Evolutionary conservation across 2,888 invertebrate genomes (phyloP), one percentile per base, ranked within the genome.

Genomic region (Neoaliturus tenellus): DNA sequence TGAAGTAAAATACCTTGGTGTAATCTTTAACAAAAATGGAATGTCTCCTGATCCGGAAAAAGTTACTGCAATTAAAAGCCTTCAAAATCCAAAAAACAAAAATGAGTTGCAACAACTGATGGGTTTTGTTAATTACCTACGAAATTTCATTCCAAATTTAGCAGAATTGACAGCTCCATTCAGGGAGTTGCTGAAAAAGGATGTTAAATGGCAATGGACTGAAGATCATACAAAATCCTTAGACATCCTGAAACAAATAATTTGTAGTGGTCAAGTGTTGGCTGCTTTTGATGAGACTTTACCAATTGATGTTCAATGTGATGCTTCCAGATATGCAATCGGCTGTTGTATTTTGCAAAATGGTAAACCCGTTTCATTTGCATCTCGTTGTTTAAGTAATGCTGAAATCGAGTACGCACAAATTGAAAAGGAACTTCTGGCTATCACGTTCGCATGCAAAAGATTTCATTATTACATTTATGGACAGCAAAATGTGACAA

Each of bases 341-440:
- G 75, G 75, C 86, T 84, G 81, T 33, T 84, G 81, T 78, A 75
- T 82, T 62, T 69, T 82, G 67, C 82, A 82, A 82, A 80, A 82
- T 82, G 78, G 75, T 39, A 81, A 80, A 75, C 84, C 82, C 23
- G 55, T 84, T 62, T 84, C 44, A 48, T 80, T 84, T 78, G 62
- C 31, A 69, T 58, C 75, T 33, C 25, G 51, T 20, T 84, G 78
- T 82, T 82, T 84, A 35, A 82, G 82, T 73, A 35, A 73, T 82
- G 82, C 82, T 80, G 82, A 78, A 84, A 81, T 82, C 62, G 25
- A 82, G 48, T 84, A 82, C 69, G 87, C 89, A 4, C 90, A 91
- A 87, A 90, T 90, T 23, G 90, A 87, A 90, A 90, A 84, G 82
- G 89, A 90, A 85, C 82, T 89, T 0, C 85, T 90, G 62, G 89